These are phyloP conservation scores for Macropodus opercularis DNA, from an alignment of 2,797 vertebrate species.

Conservation along the genomic window DNA sequence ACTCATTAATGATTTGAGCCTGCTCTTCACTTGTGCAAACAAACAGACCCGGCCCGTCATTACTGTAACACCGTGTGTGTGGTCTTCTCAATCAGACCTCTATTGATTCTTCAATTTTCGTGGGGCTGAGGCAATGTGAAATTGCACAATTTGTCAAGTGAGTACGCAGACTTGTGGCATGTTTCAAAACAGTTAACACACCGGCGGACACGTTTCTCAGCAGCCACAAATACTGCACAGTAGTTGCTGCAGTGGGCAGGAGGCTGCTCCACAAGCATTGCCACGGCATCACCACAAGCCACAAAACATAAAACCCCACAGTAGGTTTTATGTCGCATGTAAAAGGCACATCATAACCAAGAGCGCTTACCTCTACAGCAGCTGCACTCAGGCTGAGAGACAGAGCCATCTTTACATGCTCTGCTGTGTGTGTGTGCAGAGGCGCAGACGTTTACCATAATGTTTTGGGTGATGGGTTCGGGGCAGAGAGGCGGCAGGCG, in stretches of 20 bases:
- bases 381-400: conserved; percentile 56
- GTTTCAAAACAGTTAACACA: conserved; percentile 54
- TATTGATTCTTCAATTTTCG: conserved; percentile 72
- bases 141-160: conserved; percentile 49
- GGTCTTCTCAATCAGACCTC: conserved; percentile 72
- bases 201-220: conserved; percentile 58
- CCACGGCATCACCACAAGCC: conserved; percentile 73
- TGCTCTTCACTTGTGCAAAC: conserved; percentile 79
- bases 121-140: conserved; percentile 43
- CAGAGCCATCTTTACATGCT: conserved; percentile 75
- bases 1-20: conserved; percentile 81
- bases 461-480: conserved; percentile 78
- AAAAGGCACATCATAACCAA: conserved; percentile 71
- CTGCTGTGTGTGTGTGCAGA: too few species aligned
- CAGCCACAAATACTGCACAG: conserved; percentile 62
- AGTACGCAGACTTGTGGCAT: conserved; percentile 55
- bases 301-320: conserved; percentile 76
- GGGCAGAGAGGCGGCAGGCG: conserved; percentile 63
- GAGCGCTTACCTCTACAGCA: conserved; percentile 43
- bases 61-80: conserved; percentile 75
- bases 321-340: conserved; percentile 72
- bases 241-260: conserved; percentile 56
- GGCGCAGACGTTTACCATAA: conserved; percentile 72
- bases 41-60: conserved; percentile 76
- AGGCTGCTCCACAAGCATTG: conserved; percentile 60